Conservation (phyloP, 2,888 invertebrate genomes). For the Catocala fraxini region DNA sequence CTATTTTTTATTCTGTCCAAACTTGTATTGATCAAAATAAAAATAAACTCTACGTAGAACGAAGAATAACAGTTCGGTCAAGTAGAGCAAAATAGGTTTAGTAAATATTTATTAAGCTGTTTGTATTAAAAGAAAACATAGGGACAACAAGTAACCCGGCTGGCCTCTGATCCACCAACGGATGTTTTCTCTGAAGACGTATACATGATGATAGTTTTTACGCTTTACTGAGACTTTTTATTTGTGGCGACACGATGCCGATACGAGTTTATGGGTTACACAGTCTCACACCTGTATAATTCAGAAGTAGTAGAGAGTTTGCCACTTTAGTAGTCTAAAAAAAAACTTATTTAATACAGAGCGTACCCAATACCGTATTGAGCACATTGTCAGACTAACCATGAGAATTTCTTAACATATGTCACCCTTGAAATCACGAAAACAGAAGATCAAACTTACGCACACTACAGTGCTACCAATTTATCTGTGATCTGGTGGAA, state of each 20-base stretch:
- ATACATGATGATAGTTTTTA: slow-evolving; percentile 8
- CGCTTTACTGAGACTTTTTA: background rate
- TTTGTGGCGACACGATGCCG: background rate
- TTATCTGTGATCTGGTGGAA: no score
- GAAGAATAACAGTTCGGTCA: background rate
- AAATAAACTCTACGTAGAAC: background rate
- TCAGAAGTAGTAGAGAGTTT: no score
- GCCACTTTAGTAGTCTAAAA: no score
- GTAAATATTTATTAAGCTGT: slow-evolving; percentile 10
- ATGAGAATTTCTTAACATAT: no score
- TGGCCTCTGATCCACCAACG: background rate
- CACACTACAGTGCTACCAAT: no score
- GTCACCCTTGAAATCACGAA: no score
- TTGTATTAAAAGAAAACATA: slow-evolving; percentile 4
- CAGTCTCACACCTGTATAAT: no score
- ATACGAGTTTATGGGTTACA: background rate
- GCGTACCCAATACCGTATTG: no score
- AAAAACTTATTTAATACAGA: no score
- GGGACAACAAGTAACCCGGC: background rate
- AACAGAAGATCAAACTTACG: no score
- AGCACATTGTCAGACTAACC: no score
- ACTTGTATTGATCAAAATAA: background rate
- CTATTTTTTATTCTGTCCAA: no score
- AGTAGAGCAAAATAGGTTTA: background rate
- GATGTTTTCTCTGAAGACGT: slow-evolving; percentile 14